Percentiles rank a stretch among this genome's conserved stretches.
These are phyloP conservation scores for Nesidiocoris tenuis DNA, from an alignment of 2,888 invertebrate genomes.

Conservation along the genomic window DNA sequence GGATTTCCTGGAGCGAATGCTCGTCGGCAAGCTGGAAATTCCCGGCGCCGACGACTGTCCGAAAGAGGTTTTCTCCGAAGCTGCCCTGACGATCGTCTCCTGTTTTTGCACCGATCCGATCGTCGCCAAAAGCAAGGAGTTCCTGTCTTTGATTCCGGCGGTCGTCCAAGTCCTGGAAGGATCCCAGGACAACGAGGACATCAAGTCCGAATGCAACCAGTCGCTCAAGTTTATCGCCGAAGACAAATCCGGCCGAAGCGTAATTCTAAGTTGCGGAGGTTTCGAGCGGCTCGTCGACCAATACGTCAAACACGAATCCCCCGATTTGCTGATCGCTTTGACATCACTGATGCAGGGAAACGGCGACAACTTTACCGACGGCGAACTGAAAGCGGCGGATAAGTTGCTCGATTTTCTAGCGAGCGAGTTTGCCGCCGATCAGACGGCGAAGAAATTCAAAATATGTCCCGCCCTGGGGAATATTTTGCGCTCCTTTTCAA, in stretches of 20 bases:
- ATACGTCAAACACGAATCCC: neutral
- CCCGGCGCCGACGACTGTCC: constrained; percentile 70
- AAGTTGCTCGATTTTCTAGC: neutral
- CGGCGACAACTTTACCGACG: neutral
- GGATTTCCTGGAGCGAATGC: constrained; percentile 76
- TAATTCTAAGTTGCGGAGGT: neutral
- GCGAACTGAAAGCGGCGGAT: neutral
- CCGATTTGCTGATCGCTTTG: neutral
- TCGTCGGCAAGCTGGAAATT: constrained; percentile 73
- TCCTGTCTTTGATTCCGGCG: constrained; percentile 78
- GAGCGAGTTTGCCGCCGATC: constrained; percentile 61
- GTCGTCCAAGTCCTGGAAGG: constrained; percentile 80
- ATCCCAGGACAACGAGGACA: constrained; percentile 65
- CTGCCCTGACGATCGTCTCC: constrained; percentile 82
- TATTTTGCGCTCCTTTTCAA: neutral
- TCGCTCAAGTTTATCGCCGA: constrained; percentile 57
- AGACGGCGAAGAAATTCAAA: constrained; percentile 86
- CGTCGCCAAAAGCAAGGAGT: constrained; percentile 76
- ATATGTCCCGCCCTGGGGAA: constrained; percentile 59
- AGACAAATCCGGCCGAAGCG: neutral
- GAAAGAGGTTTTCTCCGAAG: constrained; percentile 84
- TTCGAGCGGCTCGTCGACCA: neutral
- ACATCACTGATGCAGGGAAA: neutral
- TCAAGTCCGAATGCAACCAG: constrained; percentile 54
- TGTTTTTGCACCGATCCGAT: constrained; percentile 81